These are phyloP conservation scores for Lordiphosa andalusiaca DNA, from an alignment of 2,888 invertebrate genomes.

Conservation along the genomic window DNA sequence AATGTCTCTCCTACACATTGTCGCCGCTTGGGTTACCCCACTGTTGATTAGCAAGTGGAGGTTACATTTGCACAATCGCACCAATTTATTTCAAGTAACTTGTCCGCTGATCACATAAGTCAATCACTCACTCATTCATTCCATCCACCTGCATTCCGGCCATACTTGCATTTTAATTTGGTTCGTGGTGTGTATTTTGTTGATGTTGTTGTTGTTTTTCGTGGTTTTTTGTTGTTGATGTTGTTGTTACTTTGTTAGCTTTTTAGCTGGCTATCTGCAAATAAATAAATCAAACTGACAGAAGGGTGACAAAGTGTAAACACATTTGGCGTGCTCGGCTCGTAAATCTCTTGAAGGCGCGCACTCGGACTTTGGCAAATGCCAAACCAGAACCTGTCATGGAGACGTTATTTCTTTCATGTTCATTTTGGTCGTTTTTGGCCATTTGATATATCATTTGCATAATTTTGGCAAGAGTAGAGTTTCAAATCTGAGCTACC, in stretches of 20 bases:
- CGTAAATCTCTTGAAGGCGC: slow-evolving; percentile 68
- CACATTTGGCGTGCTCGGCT: slow-evolving; percentile 76
- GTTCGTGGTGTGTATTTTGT: slow-evolving; percentile 42
- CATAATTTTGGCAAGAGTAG: slow-evolving; percentile 62
- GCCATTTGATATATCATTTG: slow-evolving; percentile 48
- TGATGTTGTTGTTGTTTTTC: no score
- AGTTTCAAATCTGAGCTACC: slow-evolving; percentile 24
- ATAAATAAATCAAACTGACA: slow-evolving; percentile 77
- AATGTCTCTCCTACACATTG: no score
- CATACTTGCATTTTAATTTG: slow-evolving; percentile 76
- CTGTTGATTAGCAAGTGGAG: slow-evolving; percentile 28
- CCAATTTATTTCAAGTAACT: slow-evolving; percentile 70
- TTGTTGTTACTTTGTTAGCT: slow-evolving; percentile 34
- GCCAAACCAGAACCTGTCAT: slow-evolving; percentile 47
- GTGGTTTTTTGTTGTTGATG: slow-evolving; percentile 31
- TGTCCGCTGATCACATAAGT: slow-evolving; percentile 67
- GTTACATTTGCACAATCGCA: slow-evolving; percentile 24
- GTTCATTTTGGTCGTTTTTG: slow-evolving; percentile 17
- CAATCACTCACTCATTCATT: slow-evolving; percentile 67
- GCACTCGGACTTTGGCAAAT: slow-evolving; percentile 66
- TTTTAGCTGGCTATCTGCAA: slow-evolving; percentile 65
- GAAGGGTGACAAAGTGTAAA: slow-evolving; percentile 79
- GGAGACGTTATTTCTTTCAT: slow-evolving; percentile 37
- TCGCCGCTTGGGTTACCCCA: background rate
- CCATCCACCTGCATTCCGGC: slow-evolving; percentile 60